Evolutionary conservation across 2,888 invertebrate genomes (phyloP).

Genomic region (Caenorhabditis macrosperma): DNA sequence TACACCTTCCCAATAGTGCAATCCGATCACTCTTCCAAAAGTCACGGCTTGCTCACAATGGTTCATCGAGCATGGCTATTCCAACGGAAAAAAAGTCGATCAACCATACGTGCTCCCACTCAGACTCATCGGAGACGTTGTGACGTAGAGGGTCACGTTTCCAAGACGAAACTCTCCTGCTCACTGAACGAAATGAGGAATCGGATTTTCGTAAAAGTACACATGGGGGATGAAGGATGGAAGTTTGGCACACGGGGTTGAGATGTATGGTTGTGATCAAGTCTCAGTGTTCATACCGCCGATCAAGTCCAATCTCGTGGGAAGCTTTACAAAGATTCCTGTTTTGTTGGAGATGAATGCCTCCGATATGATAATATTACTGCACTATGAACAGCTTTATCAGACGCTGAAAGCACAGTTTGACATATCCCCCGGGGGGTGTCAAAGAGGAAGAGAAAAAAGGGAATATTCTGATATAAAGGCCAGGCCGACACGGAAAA

Average conservation of each 20-base stretch:
- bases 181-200: conserved; percentile 7
- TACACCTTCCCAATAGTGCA: neutral
- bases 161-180: neutral
- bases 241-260: neutral
- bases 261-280: neutral
- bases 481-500: too few species aligned
- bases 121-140: conserved; percentile 6
- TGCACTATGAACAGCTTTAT: neutral
- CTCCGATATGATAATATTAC: neutral
- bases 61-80: neutral
- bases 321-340: neutral
- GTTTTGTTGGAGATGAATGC: neutral
- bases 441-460: neutral
- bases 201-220: neutral
- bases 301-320: neutral
- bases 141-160: neutral
- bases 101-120: neutral
- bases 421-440: too few species aligned
- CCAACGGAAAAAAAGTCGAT: neutral
- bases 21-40: neutral
- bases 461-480: too few species aligned
- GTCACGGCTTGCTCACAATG: neutral
- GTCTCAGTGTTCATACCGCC: neutral
- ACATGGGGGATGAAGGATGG: neutral
- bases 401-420: neutral